A percentile compares a stretch with the other conserved stretches of the same genome.
phyloP scores from a whole-genome alignment of 2,888 invertebrate genomes.

The Hydrotaea diabolus region DNA sequence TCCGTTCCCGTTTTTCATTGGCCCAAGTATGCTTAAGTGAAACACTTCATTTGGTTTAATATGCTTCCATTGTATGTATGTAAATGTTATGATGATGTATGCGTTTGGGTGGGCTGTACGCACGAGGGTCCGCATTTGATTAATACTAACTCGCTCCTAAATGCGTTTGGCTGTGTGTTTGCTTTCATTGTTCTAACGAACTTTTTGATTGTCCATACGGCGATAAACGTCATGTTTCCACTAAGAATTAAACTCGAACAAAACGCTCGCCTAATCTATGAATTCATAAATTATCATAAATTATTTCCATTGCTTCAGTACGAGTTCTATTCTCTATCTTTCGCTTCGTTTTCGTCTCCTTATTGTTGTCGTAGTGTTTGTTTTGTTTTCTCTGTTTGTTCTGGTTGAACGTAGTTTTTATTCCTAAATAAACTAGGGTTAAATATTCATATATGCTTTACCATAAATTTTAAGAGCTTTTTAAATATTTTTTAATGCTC shows the following conservation, averaged over 20 bases:
- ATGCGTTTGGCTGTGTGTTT: too few relatives aligned
- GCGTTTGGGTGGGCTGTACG: too few relatives aligned
- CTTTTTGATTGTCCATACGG: not conserved
- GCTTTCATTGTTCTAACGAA: not conserved
- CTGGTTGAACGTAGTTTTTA: not conserved
- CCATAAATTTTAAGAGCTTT: too few relatives aligned
- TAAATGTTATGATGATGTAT: too few relatives aligned
- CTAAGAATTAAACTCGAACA: not conserved
- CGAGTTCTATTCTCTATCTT: too few relatives aligned
- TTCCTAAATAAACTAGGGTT: not conserved
- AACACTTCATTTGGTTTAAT: not conserved
- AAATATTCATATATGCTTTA: too few relatives aligned
- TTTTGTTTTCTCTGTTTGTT: not conserved
- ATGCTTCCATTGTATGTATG: not conserved
- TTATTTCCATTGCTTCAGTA: not conserved
- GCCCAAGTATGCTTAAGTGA: not conserved
- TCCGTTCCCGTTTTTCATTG: not conserved
- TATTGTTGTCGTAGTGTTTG: not conserved
- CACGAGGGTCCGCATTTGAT: too few relatives aligned
- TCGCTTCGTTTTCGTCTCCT: too few relatives aligned
- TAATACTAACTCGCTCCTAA: too few relatives aligned
- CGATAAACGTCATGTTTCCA: not conserved
- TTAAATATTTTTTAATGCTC: too few relatives aligned
- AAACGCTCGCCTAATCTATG: not conserved
- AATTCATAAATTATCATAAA: not conserved